Evolutionary conservation across 1,140 invertebrate species (phyloP).

Genomic region (Drosophila fuyamai): DNA sequence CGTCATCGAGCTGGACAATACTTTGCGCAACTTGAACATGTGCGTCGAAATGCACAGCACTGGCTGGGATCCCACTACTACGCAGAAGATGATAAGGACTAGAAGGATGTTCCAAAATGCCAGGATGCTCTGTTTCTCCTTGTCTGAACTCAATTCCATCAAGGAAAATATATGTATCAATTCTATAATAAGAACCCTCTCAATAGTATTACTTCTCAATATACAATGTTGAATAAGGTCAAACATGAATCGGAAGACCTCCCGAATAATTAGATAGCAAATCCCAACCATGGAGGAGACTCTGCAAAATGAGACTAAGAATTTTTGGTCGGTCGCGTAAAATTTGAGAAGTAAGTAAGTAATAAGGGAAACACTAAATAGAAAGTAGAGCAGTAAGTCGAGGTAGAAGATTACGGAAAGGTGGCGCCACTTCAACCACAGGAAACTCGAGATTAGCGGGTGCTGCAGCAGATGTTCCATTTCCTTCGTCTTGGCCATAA

Average conservation of each 20-base stretch:
- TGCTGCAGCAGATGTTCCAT: conserved; percentile 90
- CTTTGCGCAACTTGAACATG: conserved; percentile 91
- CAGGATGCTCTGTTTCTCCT: conserved; percentile 86
- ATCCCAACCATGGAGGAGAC: conserved; percentile 86
- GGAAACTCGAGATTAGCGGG: conserved; percentile 91
- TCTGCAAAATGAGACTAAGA: conserved; percentile 75
- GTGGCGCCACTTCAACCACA: conserved; percentile 92
- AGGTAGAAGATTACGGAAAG: conserved; percentile 89
- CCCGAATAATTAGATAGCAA: conserved; percentile 87
- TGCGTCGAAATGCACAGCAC: conserved; percentile 89
- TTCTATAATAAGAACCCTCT: conserved; percentile 88
- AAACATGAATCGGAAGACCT: conserved; percentile 89
- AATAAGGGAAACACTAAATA: conserved; percentile 89
- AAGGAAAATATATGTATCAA: conserved; percentile 85
- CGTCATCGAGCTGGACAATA: conserved; percentile 91
- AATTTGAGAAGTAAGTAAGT: conserved; percentile 87
- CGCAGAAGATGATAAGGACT: conserved; percentile 90
- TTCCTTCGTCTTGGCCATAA: conserved; percentile 88
- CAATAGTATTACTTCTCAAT: conserved; percentile 89
- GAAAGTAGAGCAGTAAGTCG: conserved; percentile 90
- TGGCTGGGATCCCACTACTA: conserved; percentile 91
- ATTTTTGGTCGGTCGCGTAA: conserved; percentile 85
- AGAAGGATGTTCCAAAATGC: conserved; percentile 89
- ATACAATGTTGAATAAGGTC: conserved; percentile 84
- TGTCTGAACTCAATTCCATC: conserved; percentile 85